phyloP scores from a whole-genome alignment of 2,797 vertebrate species.

The Triplophysa bombifrons region DNA sequence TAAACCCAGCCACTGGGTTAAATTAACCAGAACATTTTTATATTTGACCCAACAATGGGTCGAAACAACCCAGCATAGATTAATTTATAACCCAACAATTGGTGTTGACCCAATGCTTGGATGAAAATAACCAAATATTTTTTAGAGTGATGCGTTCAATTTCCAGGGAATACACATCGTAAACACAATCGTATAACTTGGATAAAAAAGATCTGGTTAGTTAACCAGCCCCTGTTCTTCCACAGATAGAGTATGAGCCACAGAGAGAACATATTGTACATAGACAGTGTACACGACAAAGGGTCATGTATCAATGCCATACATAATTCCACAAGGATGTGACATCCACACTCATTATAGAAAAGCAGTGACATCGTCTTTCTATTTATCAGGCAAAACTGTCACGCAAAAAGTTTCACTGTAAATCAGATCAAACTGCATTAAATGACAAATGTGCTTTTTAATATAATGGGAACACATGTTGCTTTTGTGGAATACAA shows the following conservation, averaged over 20 bases:
- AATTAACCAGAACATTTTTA: no score
- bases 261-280: background rate
- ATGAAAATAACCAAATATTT: no score
- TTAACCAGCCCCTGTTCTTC: background rate
- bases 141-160: no score
- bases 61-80: no score
- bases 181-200: no score
- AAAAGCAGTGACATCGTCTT: background rate
- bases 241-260: slow-evolving; percentile 3
- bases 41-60: no score
- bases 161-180: no score
- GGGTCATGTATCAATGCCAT: slow-evolving; percentile 15
- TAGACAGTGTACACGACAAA: slow-evolving; percentile 3
- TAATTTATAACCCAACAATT: no score
- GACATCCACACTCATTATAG: slow-evolving; percentile 1
- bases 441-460: background rate
- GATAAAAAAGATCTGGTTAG: background rate
- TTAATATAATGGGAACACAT: background rate
- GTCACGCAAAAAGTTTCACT: background rate
- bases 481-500: slow-evolving; percentile 20
- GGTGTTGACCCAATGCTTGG: no score
- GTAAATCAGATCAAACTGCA: background rate
- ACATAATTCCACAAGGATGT: background rate
- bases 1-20: no score
- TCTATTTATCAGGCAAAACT: background rate